These are phyloP conservation scores for Bombus terrestris DNA, from an alignment of 1,140 invertebrate species.

Conservation along the genomic window DNA sequence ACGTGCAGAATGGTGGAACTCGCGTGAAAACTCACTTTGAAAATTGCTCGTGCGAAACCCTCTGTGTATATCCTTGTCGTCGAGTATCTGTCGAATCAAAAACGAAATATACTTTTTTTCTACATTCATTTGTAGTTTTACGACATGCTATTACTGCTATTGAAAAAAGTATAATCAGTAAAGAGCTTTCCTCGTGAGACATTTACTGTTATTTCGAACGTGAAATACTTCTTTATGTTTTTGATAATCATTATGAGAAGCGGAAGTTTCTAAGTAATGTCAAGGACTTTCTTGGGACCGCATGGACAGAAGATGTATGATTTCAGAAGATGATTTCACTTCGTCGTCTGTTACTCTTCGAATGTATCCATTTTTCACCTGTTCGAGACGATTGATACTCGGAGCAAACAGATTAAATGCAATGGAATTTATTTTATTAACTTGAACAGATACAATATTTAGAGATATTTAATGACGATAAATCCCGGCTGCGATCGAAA, in stretches of 20 bases:
- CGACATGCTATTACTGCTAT: background rate
- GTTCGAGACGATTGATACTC: background rate
- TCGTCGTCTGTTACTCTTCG: conserved; percentile 96
- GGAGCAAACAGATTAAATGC: no score
- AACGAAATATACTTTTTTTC: background rate
- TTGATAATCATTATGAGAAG: conserved; percentile 97
- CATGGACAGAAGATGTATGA: conserved; percentile 95
- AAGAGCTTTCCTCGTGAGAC: background rate
- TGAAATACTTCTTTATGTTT: conserved; percentile 98
- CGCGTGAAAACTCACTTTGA: conserved; percentile 91
- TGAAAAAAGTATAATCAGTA: background rate
- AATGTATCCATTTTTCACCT: conserved; percentile 96
- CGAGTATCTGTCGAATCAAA: conserved; percentile 85
- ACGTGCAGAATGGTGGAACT: conserved; percentile 95
- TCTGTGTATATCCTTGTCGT: conserved; percentile 94
- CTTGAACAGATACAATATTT: no score
- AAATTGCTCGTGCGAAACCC: conserved; percentile 97
- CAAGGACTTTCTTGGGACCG: conserved; percentile 90
- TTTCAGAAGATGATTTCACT: no score
- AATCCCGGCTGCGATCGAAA: background rate
- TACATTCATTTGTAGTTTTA: background rate
- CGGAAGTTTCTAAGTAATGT: conserved; percentile 90
- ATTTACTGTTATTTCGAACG: conserved; percentile 95
- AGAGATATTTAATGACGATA: background rate
- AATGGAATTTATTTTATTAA: no score